phyloP scores from a whole-genome alignment of 1,140 invertebrate species.

The Drosophila kurseongensis region DNA sequence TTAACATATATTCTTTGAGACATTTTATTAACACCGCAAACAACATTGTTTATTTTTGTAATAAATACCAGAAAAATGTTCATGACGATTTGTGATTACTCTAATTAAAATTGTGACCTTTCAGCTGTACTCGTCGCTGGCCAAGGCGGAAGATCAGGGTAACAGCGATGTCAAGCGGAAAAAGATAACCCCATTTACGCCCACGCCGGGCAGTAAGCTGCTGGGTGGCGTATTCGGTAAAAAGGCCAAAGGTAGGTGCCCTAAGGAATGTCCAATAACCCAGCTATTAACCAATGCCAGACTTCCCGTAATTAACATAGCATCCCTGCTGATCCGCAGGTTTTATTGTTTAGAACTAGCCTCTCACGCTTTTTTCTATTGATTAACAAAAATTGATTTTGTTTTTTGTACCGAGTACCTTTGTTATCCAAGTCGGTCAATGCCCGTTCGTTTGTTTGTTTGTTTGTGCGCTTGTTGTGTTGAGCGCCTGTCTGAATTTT shows the following conservation, averaged over 20 bases:
- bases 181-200: slow-evolving; percentile 78
- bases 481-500: slow-evolving; percentile 80
- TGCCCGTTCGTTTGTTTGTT: slow-evolving; percentile 59
- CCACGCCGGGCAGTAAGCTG: slow-evolving; percentile 74
- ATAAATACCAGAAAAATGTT: not conserved
- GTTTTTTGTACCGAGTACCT: slow-evolving; percentile 25
- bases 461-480: slow-evolving; percentile 81
- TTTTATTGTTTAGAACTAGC: slow-evolving; percentile 16
- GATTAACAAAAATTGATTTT: slow-evolving; percentile 28
- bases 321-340: slow-evolving; percentile 3
- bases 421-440: slow-evolving; percentile 23
- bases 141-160: slow-evolving; percentile 41
- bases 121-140: slow-evolving; percentile 62
- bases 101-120: slow-evolving; percentile 14
- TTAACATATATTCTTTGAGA: not conserved
- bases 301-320: slow-evolving; percentile 27
- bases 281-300: not conserved
- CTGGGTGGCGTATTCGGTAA: slow-evolving; percentile 79
- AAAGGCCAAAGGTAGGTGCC: slow-evolving; percentile 79
- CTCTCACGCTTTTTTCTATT: slow-evolving; percentile 32
- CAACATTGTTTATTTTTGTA: slow-evolving; percentile 3
- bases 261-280: not conserved
- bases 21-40: not conserved
- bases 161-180: slow-evolving; percentile 46
- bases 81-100: not conserved